Base-by-base conservation (phyloP, 2,888 invertebrate species). In the Ophion ventricosus region DNA sequence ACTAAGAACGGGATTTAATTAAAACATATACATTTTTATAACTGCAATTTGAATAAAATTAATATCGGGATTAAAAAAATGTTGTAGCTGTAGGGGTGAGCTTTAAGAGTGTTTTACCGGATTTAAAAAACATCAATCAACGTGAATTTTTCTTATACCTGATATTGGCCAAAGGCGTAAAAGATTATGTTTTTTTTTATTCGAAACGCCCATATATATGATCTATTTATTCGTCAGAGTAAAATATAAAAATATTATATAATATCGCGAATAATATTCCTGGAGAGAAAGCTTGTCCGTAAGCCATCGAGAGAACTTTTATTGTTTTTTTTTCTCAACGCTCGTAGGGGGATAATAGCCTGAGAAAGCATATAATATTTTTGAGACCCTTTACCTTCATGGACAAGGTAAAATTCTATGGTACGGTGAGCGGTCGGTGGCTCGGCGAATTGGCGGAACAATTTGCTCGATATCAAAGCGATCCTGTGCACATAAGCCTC, bases 401-500 rank as follows among this genome's bases (percentile, higher is more conserved):
- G 64, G 61, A 29, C 67, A 56, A 61, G 40, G 25, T 70, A 64
- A 74, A 84, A 76, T 73, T 25, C 43, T 25, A 7, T 17, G 43
- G 14, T n/a, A 70, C 35, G 49, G 23, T 29, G 26, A 54, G 23
- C 25, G 61, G 23, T 56, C 54, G 61, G 59, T 79, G 35, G 61
- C 20, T 35, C 29, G n/a, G 57, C 57, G 63, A 80, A 84, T 77
- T 43, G 69, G 43, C 17, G 69, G 77, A 76, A 77, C 69, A 77
- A 80, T 49, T 73, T 69, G 56, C 80, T 67, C 77, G 57, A 76
- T 80, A 69, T 73, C 43, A 49, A 64, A 76, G 80, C 80, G 77
- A 83, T 84, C 11, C 49, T n/a, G 73, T 66, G 64, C 75, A 75
- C 75, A 72, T 64, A 72, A 64, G 35, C 61, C 61, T n/a, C 23